phyloP scores from a whole-genome alignment of 2,797 vertebrate genomes.

The Argya squamiceps region DNA sequence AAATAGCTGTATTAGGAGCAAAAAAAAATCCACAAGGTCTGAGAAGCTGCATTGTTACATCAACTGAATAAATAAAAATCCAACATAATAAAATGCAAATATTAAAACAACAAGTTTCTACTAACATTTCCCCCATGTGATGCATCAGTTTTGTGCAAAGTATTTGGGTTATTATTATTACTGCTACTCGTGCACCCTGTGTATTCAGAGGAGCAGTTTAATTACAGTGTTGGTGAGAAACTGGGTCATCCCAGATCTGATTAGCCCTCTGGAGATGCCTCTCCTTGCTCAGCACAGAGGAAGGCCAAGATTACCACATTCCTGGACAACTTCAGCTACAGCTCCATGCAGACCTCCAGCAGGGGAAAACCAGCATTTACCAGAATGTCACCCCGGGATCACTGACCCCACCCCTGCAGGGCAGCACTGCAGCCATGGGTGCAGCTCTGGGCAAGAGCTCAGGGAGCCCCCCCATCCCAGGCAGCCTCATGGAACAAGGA shows the following conservation, averaged over 20 bases:
- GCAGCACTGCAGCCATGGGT: background rate
- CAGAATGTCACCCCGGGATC: background rate
- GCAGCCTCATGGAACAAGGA: background rate
- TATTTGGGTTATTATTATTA: background rate
- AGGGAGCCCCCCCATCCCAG: background rate
- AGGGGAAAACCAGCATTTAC: background rate
- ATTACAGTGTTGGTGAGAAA: conserved; percentile 20
- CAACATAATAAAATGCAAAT: background rate
- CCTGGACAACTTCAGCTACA: background rate
- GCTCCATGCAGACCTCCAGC: background rate
- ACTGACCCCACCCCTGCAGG: background rate
- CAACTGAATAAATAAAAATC: background rate
- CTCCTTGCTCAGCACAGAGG: background rate
- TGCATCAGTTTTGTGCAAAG: background rate
- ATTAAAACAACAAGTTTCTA: background rate
- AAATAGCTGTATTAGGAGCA: background rate
- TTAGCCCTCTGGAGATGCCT: conserved; percentile 8
- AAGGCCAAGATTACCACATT: background rate
- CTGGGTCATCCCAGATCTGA: conserved; percentile 34
- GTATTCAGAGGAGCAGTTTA: background rate
- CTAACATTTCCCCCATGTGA: background rate
- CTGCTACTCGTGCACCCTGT: background rate
- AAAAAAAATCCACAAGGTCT: background rate
- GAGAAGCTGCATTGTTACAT: background rate
- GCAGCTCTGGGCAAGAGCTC: background rate